Base-by-base conservation (phyloP, 2,888 invertebrate species). In the Drosophila bunnanda region DNA sequence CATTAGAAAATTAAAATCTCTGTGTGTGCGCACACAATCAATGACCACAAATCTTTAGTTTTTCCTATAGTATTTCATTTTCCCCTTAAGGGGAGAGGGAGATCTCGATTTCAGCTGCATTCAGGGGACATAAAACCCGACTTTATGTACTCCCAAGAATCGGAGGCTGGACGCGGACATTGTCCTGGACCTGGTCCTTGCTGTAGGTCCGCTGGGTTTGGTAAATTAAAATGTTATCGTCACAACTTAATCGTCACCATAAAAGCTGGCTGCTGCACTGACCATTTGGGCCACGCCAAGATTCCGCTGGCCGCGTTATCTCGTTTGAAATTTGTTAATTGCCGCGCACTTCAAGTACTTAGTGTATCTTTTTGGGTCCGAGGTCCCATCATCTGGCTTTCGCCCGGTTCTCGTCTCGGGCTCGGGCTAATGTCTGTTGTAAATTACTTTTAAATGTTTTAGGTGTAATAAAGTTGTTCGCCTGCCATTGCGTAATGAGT, bases 181-280 rank as follows among this genome's bases (percentile, higher is more conserved):
- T 28, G 34, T 70, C 38, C 52, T 39, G 39, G 56, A 65, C 41
- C 52, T 43, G 39, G 54, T 10, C 83, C 78, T 82, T 69, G 82
- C 76, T 76, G 87, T 77, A 75, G 86, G 83, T 88, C 86, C 20
- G 6, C 32, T 52, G 50, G 56, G 75, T 64, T 75, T 78, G 82
- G 76, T 84, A 88, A 88, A 89, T 88, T 86, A 88, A 89, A 90
- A 74, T 78, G 84, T 79, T 88, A 88, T 88, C 86, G 74, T 75
- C 65, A 88, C 89, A 85, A 85, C 88, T 86, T 80, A 81, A 89
- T 87, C 85, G 76, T 72, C 53, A 55, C 75, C 68, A 81, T 82
- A 77, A 87, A 88, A 88, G 30, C 30, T 17, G 48, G 48, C 48
- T 48, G 50, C 32, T 50, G 38, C 52, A 46, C 60, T 72, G 61